Percentiles rank a stretch among this genome's conserved stretches.
phyloP scores from a whole-genome alignment of 30 jellyfish, hydroid and myxozoan genomes.

The Aurelia sp. region DNA sequence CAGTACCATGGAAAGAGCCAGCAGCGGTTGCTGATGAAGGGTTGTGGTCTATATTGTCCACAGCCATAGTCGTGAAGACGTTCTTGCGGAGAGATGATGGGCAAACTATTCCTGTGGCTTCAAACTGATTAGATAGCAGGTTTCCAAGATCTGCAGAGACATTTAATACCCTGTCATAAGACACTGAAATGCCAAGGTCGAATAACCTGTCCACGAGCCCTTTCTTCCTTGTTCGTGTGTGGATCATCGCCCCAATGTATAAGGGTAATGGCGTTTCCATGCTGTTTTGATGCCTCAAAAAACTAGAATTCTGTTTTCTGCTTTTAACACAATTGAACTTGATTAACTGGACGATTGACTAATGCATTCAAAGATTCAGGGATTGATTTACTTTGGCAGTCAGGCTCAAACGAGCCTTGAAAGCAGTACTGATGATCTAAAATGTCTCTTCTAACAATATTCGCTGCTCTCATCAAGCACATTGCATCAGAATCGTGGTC shows the following conservation, averaged over 20 bases:
- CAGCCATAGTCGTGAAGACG: constrained; percentile 72
- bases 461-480: constrained; percentile 15
- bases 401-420: no score
- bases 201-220: constrained; percentile 35
- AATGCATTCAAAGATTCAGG: no score
- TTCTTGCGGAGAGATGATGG: constrained; percentile 50
- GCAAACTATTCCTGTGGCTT: constrained; percentile 55
- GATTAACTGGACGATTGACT: no score
- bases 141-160: constrained; percentile 53
- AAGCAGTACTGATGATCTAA: no score
- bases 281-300: no score
- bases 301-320: no score
- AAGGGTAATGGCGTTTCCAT: constrained; percentile 33
- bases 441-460: no score
- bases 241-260: constrained; percentile 47
- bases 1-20: constrained; percentile 75
- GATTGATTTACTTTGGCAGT: no score
- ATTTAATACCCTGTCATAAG: constrained; percentile 46
- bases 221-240: constrained; percentile 41
- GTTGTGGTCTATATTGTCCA: constrained; percentile 69
- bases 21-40: constrained; percentile 70
- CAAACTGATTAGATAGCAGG: constrained; percentile 32
- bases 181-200: constrained; percentile 51
- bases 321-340: no score
- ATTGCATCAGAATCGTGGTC: constrained; percentile 54